Conservation (phyloP, 2,113 vertebrate species). For the Peromyscus maniculatus region DNA sequence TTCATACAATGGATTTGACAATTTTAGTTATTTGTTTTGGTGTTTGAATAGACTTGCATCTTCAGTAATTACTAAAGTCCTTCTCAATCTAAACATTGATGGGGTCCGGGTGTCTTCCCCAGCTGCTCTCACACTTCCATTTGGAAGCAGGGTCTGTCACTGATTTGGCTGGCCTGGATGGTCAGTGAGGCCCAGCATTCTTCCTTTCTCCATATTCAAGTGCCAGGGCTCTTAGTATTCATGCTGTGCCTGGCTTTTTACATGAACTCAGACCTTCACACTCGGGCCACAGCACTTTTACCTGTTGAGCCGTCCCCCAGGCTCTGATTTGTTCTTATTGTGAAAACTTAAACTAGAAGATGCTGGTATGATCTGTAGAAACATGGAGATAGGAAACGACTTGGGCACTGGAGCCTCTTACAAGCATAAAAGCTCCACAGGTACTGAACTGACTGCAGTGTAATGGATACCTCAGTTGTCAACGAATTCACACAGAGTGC, state of each 20-base stretch:
- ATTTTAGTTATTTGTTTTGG: not conserved
- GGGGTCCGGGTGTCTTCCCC: not conserved
- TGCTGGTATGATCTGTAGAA: constrained; percentile 23
- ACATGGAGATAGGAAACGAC: not conserved
- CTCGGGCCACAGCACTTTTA: not conserved
- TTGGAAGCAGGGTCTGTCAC: not conserved
- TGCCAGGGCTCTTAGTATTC: not conserved
- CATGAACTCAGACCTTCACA: not conserved
- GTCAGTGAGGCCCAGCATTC: not conserved
- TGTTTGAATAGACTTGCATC: not conserved
- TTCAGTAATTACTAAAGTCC: not conserved
- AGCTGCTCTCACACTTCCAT: not conserved
- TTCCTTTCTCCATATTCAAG: too few species aligned
- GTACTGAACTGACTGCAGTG: not conserved
- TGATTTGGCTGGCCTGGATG: not conserved
- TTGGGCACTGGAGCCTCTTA: not conserved
- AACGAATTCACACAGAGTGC: not conserved
- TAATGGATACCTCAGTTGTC: not conserved
- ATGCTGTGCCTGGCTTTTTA: too few species aligned
- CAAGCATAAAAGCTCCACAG: not conserved
- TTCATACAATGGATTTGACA: not conserved
- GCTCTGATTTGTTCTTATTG: not conserved
- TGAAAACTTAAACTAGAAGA: not conserved
- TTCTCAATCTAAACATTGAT: not conserved
- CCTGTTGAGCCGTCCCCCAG: not conserved